phyloP scores from a whole-genome alignment of 2,888 invertebrate genomes.

The Cantharis flavilabris region DNA sequence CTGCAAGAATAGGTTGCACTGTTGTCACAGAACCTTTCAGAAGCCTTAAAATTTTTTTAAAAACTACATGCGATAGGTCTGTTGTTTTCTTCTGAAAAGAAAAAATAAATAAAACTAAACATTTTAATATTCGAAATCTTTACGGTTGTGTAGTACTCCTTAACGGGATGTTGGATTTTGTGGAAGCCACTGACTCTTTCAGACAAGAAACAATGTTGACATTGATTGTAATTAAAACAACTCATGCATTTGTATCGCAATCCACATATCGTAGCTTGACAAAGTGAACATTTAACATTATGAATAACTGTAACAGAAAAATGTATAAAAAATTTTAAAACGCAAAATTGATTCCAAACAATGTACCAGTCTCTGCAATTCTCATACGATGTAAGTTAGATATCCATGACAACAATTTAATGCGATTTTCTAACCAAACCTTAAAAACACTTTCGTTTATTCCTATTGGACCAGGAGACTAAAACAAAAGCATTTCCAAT shows the following conservation, averaged over 20 bases:
- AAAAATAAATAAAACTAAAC: constrained; percentile 14
- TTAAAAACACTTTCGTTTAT: constrained; percentile 69
- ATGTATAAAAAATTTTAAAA: not conserved
- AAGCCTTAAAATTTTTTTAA: constrained; percentile 45
- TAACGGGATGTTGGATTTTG: constrained; percentile 68
- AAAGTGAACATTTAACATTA: constrained; percentile 64
- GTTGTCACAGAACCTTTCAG: constrained; percentile 42
- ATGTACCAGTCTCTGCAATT: constrained; percentile 62
- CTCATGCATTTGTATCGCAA: constrained; percentile 67
- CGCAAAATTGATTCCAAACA: not conserved
- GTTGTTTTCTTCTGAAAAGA: constrained; percentile 33
- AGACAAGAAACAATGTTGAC: constrained; percentile 70
- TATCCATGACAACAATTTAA: constrained; percentile 68
- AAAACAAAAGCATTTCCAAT: constrained; percentile 59
- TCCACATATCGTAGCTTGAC: constrained; percentile 64
- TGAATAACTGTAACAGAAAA: constrained; percentile 56
- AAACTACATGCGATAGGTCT: constrained; percentile 38
- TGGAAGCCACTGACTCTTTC: constrained; percentile 65
- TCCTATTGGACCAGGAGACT: constrained; percentile 74
- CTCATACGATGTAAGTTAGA: constrained; percentile 67
- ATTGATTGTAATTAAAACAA: constrained; percentile 68
- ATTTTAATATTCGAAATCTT: not conserved
- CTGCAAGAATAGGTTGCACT: constrained; percentile 23
- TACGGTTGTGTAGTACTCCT: constrained; percentile 65
- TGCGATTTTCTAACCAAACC: constrained; percentile 69